Percentiles rank a stretch among this genome's conserved stretches.
These are phyloP conservation scores for Syrmaticus mikado DNA, from an alignment of 2,113 vertebrate genomes.

Conservation along the genomic window DNA sequence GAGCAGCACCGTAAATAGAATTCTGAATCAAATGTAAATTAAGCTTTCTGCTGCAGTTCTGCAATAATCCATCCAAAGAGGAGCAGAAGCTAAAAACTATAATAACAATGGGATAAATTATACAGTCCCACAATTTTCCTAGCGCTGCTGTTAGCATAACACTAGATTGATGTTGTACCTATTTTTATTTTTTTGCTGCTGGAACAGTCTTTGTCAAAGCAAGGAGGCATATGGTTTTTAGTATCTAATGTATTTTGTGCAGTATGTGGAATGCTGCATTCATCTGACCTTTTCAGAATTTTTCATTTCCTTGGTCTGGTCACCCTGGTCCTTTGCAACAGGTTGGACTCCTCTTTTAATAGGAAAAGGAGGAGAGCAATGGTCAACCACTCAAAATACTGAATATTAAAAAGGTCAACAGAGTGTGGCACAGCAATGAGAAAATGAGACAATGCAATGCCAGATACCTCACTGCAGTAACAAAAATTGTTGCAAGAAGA, in stretches of 20 bases:
- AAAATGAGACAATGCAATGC: slow-evolving; percentile 66
- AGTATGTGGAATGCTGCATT: slow-evolving; percentile 21
- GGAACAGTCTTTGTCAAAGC: slow-evolving; percentile 35
- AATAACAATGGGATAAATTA: slow-evolving; percentile 45
- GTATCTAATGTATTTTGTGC: slow-evolving; percentile 6
- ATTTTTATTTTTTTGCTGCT: slow-evolving; percentile 52
- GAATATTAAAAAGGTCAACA: slow-evolving; percentile 82
- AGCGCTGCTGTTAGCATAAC: slow-evolving; percentile 13
- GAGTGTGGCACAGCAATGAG: slow-evolving; percentile 42
- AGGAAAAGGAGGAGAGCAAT: slow-evolving; percentile 58
- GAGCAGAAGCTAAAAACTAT: slow-evolving; percentile 22
- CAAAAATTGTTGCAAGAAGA: slow-evolving; percentile 59
- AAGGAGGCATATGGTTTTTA: neutral
- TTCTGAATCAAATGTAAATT: slow-evolving; percentile 42
- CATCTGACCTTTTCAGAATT: slow-evolving; percentile 78
- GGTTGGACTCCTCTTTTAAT: slow-evolving; percentile 60
- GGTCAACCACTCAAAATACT: slow-evolving; percentile 71
- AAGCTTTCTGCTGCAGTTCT: slow-evolving; percentile 27
- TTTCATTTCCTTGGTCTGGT: slow-evolving; percentile 58
- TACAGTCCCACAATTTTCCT: neutral
- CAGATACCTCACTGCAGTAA: slow-evolving; percentile 48
- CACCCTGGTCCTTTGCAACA: slow-evolving; percentile 55
- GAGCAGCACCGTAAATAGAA: slow-evolving; percentile 42
- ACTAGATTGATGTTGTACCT: slow-evolving; percentile 1
- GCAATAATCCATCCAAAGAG: slow-evolving; percentile 34